Conservation (phyloP, 1,140 invertebrate genomes). For the Anoplophora glabripennis region DNA sequence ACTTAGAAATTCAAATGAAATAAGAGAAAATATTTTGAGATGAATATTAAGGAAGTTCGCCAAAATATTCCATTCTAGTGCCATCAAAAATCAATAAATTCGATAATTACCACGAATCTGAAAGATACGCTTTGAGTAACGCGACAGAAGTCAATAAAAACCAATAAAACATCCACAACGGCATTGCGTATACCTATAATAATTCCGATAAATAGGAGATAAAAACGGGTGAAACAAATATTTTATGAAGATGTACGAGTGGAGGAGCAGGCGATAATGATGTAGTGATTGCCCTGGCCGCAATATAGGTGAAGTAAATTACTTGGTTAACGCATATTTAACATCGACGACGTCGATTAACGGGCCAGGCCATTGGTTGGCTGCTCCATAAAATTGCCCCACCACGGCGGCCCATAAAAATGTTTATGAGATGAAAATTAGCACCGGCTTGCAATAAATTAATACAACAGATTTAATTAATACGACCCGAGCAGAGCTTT, state of each 20-base stretch:
- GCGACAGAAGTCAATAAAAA: too few relatives aligned
- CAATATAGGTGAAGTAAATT: constrained; percentile 20
- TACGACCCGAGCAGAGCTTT: constrained; percentile 21
- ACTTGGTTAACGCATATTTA: constrained; percentile 26
- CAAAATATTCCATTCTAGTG: too few relatives aligned
- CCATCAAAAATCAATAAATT: too few relatives aligned
- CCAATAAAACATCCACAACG: too few relatives aligned
- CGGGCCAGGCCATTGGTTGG: constrained; percentile 17
- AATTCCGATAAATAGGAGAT: too few relatives aligned
- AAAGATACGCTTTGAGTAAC: too few relatives aligned
- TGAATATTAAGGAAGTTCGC: too few relatives aligned
- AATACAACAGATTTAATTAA: constrained; percentile 42
- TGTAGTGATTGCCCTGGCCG: not conserved
- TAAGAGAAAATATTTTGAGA: too few relatives aligned
- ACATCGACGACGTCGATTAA: constrained; percentile 26
- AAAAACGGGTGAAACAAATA: too few relatives aligned
- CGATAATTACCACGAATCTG: too few relatives aligned
- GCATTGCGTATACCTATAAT: too few relatives aligned
- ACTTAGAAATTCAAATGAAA: too few relatives aligned
- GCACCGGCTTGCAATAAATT: constrained; percentile 34
- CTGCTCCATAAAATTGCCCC: constrained; percentile 17
- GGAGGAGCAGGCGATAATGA: constrained; percentile 1
- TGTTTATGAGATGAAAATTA: constrained; percentile 36
- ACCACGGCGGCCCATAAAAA: constrained; percentile 30
- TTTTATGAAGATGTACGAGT: not conserved